phyloP scores from a whole-genome alignment of 2,113 vertebrate species.

The Scomber colias region DNA sequence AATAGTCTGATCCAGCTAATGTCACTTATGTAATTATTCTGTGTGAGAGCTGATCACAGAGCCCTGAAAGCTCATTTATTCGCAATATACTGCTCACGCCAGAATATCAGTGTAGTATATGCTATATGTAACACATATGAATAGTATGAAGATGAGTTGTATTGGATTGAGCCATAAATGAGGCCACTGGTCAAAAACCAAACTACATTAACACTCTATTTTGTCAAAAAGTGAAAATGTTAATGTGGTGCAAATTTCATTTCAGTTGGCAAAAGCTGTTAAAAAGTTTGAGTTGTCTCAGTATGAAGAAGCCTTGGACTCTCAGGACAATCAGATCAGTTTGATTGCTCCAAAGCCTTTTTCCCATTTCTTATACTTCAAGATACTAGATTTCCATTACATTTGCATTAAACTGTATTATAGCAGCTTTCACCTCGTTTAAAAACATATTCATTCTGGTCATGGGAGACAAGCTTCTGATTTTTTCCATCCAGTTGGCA shows the following conservation, averaged over 20 bases:
- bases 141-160: neutral
- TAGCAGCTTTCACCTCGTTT: neutral
- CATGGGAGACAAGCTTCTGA: slow-evolving; percentile 12
- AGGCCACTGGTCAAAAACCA: too few species aligned
- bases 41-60: too few species aligned
- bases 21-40: too few species aligned
- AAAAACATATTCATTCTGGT: neutral
- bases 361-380: neutral
- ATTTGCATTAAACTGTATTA: slow-evolving; percentile 41
- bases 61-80: neutral
- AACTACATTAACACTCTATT: neutral
- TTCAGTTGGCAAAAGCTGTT: slow-evolving; percentile 4
- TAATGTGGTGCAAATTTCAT: slow-evolving; percentile 13
- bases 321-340: slow-evolving; percentile 22
- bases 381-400: slow-evolving; percentile 26
- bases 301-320: slow-evolving; percentile 7
- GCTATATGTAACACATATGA: neutral
- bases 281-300: slow-evolving; percentile 31
- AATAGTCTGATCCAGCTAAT: neutral
- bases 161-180: neutral
- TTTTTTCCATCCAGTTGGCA: neutral
- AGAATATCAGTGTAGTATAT: neutral
- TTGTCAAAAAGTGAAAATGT: neutral
- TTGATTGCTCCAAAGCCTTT: slow-evolving; percentile 14
- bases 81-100: slow-evolving; percentile 4